Percentiles rank a stretch among this genome's conserved stretches.
These are phyloP conservation scores for Amphiprion clarkii DNA, from an alignment of 2,797 vertebrate genomes.

Conservation along the genomic window DNA sequence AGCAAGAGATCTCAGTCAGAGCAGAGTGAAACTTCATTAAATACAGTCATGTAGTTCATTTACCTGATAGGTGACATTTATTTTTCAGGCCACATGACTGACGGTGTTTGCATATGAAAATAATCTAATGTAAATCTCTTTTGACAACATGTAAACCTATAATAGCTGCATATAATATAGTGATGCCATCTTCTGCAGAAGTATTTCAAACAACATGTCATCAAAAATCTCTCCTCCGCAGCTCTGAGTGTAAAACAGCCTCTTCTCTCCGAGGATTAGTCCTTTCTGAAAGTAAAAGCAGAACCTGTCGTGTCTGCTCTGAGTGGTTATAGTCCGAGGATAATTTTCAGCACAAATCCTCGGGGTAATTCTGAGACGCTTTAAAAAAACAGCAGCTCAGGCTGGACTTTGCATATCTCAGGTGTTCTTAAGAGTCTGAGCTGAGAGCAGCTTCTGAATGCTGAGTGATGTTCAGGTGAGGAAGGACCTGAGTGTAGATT, in stretches of 20 bases:
- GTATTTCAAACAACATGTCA: not conserved
- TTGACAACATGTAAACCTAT: not conserved
- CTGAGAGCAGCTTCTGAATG: constrained; percentile 19
- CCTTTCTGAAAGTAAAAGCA: not conserved
- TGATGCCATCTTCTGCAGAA: not conserved
- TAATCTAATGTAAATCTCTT: not conserved
- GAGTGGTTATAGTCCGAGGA: constrained; percentile 10
- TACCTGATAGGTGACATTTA: not conserved
- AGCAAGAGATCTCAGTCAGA: not conserved
- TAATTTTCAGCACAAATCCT: not conserved
- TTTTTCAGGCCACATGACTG: not conserved
- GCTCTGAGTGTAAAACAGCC: not conserved
- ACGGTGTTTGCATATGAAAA: not conserved
- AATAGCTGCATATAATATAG: not conserved
- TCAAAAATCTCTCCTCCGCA: not conserved
- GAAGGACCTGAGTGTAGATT: too few species aligned
- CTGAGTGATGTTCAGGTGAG: constrained; percentile 12
- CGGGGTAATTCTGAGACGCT: constrained; percentile 2
- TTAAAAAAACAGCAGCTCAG: constrained; percentile 6
- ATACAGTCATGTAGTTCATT: not conserved
- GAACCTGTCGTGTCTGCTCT: not conserved
- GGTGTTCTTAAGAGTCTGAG: constrained; percentile 31
- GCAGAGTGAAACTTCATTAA: not conserved
- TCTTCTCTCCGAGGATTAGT: not conserved
- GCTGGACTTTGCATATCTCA: constrained; percentile 3